phyloP scores from a whole-genome alignment of 2,888 invertebrate species.

The Ennomos fuscantarius region DNA sequence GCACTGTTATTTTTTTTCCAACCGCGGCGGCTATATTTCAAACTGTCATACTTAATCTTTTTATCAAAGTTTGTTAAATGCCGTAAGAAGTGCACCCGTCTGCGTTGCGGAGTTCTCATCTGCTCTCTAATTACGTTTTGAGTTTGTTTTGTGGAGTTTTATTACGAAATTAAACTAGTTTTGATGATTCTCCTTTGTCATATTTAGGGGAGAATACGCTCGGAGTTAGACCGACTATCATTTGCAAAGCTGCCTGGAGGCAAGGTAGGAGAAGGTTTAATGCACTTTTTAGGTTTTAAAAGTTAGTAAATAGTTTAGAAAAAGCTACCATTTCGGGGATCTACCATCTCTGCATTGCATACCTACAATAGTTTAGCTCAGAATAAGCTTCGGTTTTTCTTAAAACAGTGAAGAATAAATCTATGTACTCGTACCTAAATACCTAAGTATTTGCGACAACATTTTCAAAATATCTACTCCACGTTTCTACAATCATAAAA shows the following conservation, averaged over 20 bases:
- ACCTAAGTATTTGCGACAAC: too few relatives aligned
- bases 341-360: too few relatives aligned
- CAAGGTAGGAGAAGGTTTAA: slow-evolving; percentile 20
- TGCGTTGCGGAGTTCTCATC: slow-evolving; percentile 67
- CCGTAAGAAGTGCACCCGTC: slow-evolving; percentile 81
- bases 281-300: slow-evolving; percentile 12
- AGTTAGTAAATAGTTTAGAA: neutral
- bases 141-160: slow-evolving; percentile 59
- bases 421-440: too few relatives aligned
- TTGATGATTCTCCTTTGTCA: slow-evolving; percentile 46
- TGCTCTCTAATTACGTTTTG: slow-evolving; percentile 77
- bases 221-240: slow-evolving; percentile 9
- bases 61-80: slow-evolving; percentile 85
- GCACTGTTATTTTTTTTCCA: slow-evolving; percentile 77
- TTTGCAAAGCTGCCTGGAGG: slow-evolving; percentile 11
- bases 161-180: slow-evolving; percentile 62
- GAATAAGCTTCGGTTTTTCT: too few relatives aligned
- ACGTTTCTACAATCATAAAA: slow-evolving; percentile 14
- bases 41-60: slow-evolving; percentile 85
- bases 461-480: neutral
- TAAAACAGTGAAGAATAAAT: too few relatives aligned
- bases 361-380: too few relatives aligned
- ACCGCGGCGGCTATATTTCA: slow-evolving; percentile 83
- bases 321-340: too few relatives aligned
- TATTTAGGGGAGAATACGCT: slow-evolving; percentile 23